Evolutionary conservation across 2,113 vertebrate species (phyloP), one percentile per base, ranked within the genome.

Genomic region (Corythoichthys haematopterus): DNA sequence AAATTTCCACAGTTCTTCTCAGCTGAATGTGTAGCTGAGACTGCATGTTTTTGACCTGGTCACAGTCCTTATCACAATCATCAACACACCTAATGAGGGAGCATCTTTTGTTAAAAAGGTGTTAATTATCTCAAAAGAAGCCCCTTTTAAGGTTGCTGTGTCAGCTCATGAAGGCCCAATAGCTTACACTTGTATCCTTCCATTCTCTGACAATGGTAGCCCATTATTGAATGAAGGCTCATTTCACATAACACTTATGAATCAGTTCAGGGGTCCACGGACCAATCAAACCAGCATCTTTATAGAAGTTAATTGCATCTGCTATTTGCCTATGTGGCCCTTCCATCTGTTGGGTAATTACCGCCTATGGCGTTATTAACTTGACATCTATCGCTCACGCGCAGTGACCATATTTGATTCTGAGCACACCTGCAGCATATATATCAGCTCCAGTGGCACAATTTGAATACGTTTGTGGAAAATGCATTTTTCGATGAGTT

Each of bases 311-410:
- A 88, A 87, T 82, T 81, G 77, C 80, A 85, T 58, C 66, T 56
- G 71, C 84, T 74, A 82, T 88, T 90, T 81, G 76, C 86, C 84
- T 75, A 57, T 45, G 66, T 81, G 87, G 87, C 75, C 66, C 80
- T 83, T 84, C 83, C 78, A 84, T 88, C 86, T 90, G 83, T 85
- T 71, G 85, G 73, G 76, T 84, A 85, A 87, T 88, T 84, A 78
- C 70, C 63, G 53, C 68, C 52, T 81, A 80, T 78, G 67, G 52
- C 76, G 64, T 83, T 75, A 86, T 89, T 86, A 87, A 76, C 66
- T 68, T 43, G 33, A 56, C 83, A 85, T 84, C 82, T 66, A 79
- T 62, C 76, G 71, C 79, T 81, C 74, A 53, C 79, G 74, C n/a
- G 50, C 57, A 4, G 77, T 64, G 72, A 67, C 45, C 36, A 76